Conservation (phyloP, 2,888 invertebrate species). For the Thumatha senex region DNA sequence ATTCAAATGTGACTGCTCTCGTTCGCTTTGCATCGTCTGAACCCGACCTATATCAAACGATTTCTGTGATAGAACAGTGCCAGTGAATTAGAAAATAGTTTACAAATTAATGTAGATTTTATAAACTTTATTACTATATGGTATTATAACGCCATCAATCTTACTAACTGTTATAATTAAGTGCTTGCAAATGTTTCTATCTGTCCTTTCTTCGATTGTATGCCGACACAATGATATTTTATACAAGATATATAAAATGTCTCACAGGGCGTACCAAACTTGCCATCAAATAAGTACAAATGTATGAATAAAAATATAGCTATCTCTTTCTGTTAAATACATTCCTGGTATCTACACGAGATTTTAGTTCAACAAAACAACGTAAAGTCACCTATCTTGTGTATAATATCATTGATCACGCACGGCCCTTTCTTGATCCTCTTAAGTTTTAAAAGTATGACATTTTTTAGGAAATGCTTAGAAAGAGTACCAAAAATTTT, state of each 20-base stretch:
- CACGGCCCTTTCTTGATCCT: background rate
- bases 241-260: no score
- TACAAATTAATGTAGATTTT: slow-evolving; percentile 28
- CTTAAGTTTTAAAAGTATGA: slow-evolving; percentile 22
- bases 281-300: no score
- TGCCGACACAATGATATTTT: background rate
- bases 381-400: no score
- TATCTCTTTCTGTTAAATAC: no score
- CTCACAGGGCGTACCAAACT: no score
- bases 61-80: slow-evolving; percentile 69
- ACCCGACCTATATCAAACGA: slow-evolving; percentile 12
- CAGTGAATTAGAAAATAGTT: slow-evolving; percentile 39
- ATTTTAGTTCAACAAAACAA: no score
- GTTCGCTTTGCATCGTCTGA: no score
- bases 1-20: no score
- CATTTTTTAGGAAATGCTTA: slow-evolving; percentile 28
- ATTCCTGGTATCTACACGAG: no score
- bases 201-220: background rate
- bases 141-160: slow-evolving; percentile 8
- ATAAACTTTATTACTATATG: slow-evolving; percentile 22
- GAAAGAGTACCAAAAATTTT: slow-evolving; percentile 34
- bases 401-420: background rate
- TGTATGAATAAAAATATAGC: no score
- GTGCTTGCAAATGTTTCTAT: no score
- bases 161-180: no score